A percentile compares a stretch with the other conserved stretches of the same genome.
phyloP scores from a whole-genome alignment of 2,888 invertebrate species.

The Unio delphinus region DNA sequence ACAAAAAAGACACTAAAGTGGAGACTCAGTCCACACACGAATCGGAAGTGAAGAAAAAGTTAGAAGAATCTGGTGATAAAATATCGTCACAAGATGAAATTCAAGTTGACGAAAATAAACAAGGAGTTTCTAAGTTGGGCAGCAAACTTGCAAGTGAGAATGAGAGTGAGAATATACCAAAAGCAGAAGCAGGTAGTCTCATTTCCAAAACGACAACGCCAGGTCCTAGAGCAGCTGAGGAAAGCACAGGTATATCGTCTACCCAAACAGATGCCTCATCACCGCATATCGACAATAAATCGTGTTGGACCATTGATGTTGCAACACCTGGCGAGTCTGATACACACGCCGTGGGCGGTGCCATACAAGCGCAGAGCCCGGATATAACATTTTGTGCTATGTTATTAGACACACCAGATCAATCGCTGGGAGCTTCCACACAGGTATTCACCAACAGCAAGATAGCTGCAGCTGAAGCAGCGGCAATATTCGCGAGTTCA shows the following conservation, averaged over 20 bases:
- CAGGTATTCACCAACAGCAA: slow-evolving; percentile 39
- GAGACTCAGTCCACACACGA: slow-evolving; percentile 5
- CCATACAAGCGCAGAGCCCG: slow-evolving; percentile 3
- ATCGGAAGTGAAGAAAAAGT: slow-evolving; percentile 12
- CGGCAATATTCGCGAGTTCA: too few species aligned
- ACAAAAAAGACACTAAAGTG: slow-evolving; percentile 9
- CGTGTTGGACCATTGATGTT: slow-evolving; percentile 21
- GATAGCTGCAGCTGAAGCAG: slow-evolving; percentile 33
- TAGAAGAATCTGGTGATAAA: slow-evolving; percentile 4
- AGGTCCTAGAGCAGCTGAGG: too few species aligned
- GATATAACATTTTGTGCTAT: not conserved
- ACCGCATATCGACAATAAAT: slow-evolving; percentile 24
- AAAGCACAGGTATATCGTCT: slow-evolving; percentile 4
- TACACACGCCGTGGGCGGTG: slow-evolving; percentile 25
- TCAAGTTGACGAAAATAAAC: too few species aligned
- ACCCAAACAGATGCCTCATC: slow-evolving; percentile 17
- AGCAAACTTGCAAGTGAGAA: too few species aligned
- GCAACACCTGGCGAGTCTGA: slow-evolving; percentile 11
- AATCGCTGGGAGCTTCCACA: slow-evolving; percentile 7
- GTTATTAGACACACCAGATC: too few species aligned
- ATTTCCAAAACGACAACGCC: too few species aligned
- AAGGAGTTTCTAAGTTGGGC: too few species aligned
- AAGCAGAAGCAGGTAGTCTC: too few species aligned
- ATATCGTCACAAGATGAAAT: too few species aligned
- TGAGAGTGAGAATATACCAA: too few species aligned